Evolutionary conservation across 2,888 invertebrate genomes (phyloP).

Genomic region (Drosophila pseudotakahashii): DNA sequence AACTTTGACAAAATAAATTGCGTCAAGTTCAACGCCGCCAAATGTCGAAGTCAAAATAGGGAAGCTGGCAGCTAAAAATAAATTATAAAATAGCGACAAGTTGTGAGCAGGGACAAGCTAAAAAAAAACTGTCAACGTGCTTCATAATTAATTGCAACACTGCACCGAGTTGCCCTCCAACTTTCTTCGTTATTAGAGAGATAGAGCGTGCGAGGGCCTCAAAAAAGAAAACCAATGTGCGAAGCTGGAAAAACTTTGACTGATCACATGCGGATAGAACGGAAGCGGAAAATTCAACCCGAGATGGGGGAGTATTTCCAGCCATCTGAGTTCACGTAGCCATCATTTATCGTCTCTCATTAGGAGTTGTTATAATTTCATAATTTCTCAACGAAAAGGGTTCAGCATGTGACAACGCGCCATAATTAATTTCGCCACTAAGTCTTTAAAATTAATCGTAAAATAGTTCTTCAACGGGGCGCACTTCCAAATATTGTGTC

Average conservation of each 20-base stretch:
- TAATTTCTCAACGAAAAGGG: conserved; percentile 26
- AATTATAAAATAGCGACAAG: conserved; percentile 69
- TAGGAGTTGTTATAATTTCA: conserved; percentile 47
- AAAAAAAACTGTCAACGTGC: conserved; percentile 68
- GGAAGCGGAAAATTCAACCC: conserved; percentile 14
- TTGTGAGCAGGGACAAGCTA: conserved; percentile 15
- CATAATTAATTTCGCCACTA: conserved; percentile 19
- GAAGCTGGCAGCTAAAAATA: conserved; percentile 71
- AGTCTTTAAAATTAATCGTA: conserved; percentile 9
- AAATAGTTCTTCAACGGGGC: conserved; percentile 9
- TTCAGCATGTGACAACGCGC: conserved; percentile 29
- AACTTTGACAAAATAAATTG: conserved; percentile 76
- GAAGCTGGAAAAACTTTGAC: conserved; percentile 61
- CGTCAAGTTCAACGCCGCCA: conserved; percentile 80
- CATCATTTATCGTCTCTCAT: conserved; percentile 46
- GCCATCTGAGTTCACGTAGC: conserved; percentile 31
- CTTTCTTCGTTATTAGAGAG: conserved; percentile 42
- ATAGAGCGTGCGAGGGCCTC: conserved; percentile 23
- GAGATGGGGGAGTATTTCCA: conserved; percentile 28
- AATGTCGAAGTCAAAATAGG: conserved; percentile 70
- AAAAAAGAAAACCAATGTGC: conserved; percentile 37
- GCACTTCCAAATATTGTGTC: conserved; percentile 16
- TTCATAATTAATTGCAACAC: conserved; percentile 76
- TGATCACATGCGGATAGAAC: conserved; percentile 77
- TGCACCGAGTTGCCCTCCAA: conserved; percentile 25